These are phyloP conservation scores for Adelognathus sp. DNA, from an alignment of 2,888 invertebrate genomes.

Conservation along the genomic window DNA sequence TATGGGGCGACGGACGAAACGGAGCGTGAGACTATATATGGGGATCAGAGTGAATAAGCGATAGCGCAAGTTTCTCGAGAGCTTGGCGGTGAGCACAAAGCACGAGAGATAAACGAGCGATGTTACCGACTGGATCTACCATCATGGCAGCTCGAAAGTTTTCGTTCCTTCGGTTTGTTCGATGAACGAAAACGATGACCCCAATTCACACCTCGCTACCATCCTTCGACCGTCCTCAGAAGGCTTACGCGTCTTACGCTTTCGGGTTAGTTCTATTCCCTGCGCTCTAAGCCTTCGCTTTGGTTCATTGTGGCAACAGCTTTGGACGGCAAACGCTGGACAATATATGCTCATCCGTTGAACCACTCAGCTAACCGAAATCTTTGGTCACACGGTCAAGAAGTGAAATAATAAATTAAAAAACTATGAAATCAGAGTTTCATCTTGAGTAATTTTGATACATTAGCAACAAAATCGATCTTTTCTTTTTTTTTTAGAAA, in stretches of 20 bases:
- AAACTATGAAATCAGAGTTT: too few relatives aligned
- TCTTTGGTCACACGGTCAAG: too few relatives aligned
- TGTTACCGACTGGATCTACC: slow-evolving; percentile 9
- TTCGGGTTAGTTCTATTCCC: too few relatives aligned
- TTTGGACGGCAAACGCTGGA: too few relatives aligned
- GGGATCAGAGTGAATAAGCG: slow-evolving; percentile 34
- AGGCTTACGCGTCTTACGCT: too few relatives aligned
- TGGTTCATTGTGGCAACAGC: background rate
- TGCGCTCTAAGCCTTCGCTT: background rate
- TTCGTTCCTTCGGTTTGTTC: background rate
- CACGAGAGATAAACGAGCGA: slow-evolving; percentile 15
- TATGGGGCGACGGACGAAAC: slow-evolving; percentile 8
- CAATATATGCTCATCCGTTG: too few relatives aligned
- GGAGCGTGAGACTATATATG: slow-evolving; percentile 6
- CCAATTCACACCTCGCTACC: background rate
- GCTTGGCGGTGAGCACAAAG: background rate
- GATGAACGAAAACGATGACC: background rate
- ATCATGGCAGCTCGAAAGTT: slow-evolving; percentile 13
- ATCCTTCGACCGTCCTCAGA: background rate
- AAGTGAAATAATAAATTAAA: too few relatives aligned
- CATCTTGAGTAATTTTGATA: too few relatives aligned
- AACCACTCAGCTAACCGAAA: too few relatives aligned
- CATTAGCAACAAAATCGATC: too few relatives aligned
- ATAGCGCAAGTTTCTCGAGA: slow-evolving; percentile 30
- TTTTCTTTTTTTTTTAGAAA: too few relatives aligned